Conservation (phyloP, 2,888 invertebrate species). For the Mechanitis mazaeus region DNA sequence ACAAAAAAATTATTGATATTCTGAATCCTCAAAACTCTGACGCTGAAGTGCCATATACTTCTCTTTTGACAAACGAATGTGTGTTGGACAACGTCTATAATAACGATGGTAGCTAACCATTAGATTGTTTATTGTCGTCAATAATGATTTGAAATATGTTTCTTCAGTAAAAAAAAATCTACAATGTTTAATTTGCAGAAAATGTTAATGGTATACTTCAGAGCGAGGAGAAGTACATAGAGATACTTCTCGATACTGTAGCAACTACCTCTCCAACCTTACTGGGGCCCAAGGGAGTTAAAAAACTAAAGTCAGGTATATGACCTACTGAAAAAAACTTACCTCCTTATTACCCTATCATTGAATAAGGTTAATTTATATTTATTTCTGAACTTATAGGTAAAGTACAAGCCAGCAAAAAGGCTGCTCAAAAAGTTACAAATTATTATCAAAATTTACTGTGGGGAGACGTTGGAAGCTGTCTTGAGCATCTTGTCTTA, state of each 20-base stretch:
- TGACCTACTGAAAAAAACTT: too few relatives aligned
- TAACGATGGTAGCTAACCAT: slow-evolving; percentile 52
- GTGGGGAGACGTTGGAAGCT: slow-evolving; percentile 89
- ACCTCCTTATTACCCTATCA: too few relatives aligned
- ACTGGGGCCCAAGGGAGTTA: slow-evolving; percentile 78
- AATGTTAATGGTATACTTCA: slow-evolving; percentile 80
- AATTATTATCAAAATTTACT: slow-evolving; percentile 84
- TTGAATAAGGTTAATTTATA: background rate
- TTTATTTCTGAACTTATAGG: slow-evolving; percentile 55
- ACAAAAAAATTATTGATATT: slow-evolving; percentile 49
- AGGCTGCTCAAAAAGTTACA: slow-evolving; percentile 78
- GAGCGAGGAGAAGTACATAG: slow-evolving; percentile 81
- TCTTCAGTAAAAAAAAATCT: background rate
- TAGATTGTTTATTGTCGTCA: slow-evolving; percentile 22
- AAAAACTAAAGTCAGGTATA: slow-evolving; percentile 73
- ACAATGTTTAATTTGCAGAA: slow-evolving; percentile 50
- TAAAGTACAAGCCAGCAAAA: slow-evolving; percentile 75
- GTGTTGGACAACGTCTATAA: slow-evolving; percentile 58
- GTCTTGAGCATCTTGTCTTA: slow-evolving; percentile 86
- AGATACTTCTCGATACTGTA: slow-evolving; percentile 77
- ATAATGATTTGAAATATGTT: slow-evolving; percentile 9
- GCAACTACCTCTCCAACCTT: slow-evolving; percentile 77
- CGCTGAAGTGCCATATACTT: slow-evolving; percentile 63
- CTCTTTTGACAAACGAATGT: slow-evolving; percentile 59
- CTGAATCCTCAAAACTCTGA: slow-evolving; percentile 61